phyloP scores from a whole-genome alignment of 2,888 invertebrate genomes.

The Lucinisca nassula region DNA sequence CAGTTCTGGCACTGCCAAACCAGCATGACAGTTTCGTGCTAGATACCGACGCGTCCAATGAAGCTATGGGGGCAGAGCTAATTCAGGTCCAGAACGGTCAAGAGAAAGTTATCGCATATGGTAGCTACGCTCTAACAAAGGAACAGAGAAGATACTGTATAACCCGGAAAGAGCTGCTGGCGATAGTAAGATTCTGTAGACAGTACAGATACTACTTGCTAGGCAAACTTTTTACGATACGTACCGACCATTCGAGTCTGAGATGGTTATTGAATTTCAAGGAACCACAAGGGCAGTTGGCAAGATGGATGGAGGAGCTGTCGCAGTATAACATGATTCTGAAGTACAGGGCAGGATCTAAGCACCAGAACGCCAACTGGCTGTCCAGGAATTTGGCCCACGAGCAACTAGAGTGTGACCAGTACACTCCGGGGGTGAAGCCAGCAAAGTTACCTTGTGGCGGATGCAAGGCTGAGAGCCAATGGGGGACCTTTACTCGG shows the following conservation, averaged over 20 bases:
- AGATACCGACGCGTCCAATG: constrained; percentile 53
- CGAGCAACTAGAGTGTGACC: background rate
- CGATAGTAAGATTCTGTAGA: background rate
- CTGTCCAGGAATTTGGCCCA: background rate
- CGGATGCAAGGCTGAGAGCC: constrained; percentile 26
- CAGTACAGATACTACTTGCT: constrained; percentile 14
- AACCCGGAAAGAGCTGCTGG: constrained; percentile 20
- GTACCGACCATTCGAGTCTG: constrained; percentile 28
- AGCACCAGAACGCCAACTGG: constrained; percentile 7
- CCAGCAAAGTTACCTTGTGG: constrained; percentile 21
- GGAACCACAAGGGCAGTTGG: constrained; percentile 24
- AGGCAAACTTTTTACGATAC: constrained; percentile 14
- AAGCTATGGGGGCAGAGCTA: constrained; percentile 42
- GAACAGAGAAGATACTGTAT: constrained; percentile 29
- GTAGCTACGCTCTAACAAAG: constrained; percentile 11
- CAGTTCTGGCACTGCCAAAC: constrained; percentile 49
- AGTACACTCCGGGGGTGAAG: background rate
- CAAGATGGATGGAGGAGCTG: constrained; percentile 31
- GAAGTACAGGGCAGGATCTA: background rate
- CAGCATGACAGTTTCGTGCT: constrained; percentile 15
- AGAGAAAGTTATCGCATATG: constrained; percentile 34
- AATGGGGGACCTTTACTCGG: constrained; percentile 29
- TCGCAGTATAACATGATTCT: constrained; percentile 19
- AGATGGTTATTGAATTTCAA: constrained; percentile 17
- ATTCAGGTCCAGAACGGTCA: constrained; percentile 21